Evolutionary conservation across 2,888 invertebrate species (phyloP).

Genomic region (Argynnis bischoffii): DNA sequence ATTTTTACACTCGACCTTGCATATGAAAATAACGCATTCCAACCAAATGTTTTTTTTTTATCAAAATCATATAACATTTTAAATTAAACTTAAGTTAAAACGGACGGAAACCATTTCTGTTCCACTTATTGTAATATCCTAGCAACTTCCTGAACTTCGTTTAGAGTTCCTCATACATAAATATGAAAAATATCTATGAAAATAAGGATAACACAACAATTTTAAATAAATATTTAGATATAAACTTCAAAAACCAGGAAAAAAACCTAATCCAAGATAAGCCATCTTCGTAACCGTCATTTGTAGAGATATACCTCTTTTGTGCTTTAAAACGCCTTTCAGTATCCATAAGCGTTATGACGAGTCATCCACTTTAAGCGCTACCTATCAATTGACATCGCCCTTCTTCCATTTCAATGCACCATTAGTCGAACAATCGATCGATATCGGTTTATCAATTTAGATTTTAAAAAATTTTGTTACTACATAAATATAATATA

Average conservation of each 20-base stretch:
- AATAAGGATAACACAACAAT: too few relatives aligned
- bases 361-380: slow-evolving; percentile 13
- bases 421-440: slow-evolving; percentile 11
- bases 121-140: not conserved
- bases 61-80: slow-evolving; percentile 5
- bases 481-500: not conserved
- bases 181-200: too few relatives aligned
- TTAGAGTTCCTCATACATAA: too few relatives aligned
- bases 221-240: too few relatives aligned
- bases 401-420: slow-evolving; percentile 16
- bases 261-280: not conserved
- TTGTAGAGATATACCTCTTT: not conserved
- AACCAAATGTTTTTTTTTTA: not conserved
- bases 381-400: slow-evolving; percentile 5
- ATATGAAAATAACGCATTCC: slow-evolving; percentile 8
- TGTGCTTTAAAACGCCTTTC: slow-evolving; percentile 1
- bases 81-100: not conserved
- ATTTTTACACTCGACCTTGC: slow-evolving; percentile 18
- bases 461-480: slow-evolving; percentile 15
- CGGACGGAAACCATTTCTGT: not conserved
- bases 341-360: slow-evolving; percentile 3
- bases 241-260: not conserved
- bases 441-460: slow-evolving; percentile 8
- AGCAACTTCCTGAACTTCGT: too few relatives aligned
- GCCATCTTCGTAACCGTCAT: not conserved